Percentiles rank a stretch among this genome's conserved stretches.
Evolutionary conservation across 2,888 invertebrate genomes (phyloP).

Genomic region (Synanthedon andrenaeformis): DNA sequence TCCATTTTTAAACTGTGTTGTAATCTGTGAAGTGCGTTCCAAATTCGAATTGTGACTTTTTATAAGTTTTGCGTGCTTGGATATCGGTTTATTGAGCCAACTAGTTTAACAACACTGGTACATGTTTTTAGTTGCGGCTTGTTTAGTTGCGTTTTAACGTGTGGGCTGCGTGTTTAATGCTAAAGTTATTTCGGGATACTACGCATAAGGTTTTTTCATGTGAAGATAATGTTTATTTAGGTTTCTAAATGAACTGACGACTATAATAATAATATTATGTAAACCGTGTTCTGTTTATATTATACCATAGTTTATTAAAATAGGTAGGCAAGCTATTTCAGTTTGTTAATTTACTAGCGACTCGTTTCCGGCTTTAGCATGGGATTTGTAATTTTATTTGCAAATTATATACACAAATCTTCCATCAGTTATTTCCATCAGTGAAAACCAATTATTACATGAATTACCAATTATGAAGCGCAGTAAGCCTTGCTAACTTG

Average conservation of each 20-base stretch:
- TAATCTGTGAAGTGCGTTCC: conserved; percentile 1
- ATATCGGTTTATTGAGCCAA: not conserved
- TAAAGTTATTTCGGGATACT: conserved; percentile 9
- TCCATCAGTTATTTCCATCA: no score
- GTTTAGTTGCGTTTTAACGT: conserved; percentile 1
- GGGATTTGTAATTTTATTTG: no score
- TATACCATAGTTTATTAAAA: no score
- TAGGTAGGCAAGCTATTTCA: no score
- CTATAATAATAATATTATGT: not conserved
- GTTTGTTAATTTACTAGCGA: no score
- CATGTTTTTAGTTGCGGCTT: conserved; percentile 4
- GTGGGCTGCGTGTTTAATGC: conserved; percentile 7
- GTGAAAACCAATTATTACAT: no score
- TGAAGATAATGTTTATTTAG: conserved; percentile 2
- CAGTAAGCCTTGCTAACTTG: no score
- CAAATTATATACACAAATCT: no score
- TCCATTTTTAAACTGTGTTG: not conserved
- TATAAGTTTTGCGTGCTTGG: not conserved
- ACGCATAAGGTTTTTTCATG: conserved; percentile 6
- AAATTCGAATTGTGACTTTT: conserved; percentile 2
- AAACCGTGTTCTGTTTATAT: conserved; percentile 1
- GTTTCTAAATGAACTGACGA: not conserved
- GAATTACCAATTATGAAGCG: no score
- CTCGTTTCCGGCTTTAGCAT: no score
- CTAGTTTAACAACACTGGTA: conserved; percentile 4